phyloP scores from a whole-genome alignment of 2,113 vertebrate species.

The Brachyhypopomus gauderio region DNA sequence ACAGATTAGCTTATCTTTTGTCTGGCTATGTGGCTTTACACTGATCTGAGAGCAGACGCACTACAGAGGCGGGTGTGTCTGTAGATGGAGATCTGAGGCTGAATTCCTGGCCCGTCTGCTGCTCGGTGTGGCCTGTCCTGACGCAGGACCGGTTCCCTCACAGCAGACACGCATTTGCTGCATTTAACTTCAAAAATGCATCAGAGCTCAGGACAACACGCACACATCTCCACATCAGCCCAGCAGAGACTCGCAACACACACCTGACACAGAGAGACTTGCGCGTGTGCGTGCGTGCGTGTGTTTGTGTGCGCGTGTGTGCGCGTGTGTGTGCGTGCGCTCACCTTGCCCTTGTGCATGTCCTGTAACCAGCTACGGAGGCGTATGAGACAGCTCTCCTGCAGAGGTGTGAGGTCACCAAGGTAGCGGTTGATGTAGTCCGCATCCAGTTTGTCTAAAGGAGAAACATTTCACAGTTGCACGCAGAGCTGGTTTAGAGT shows the following conservation, averaged over 20 bases:
- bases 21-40: too few species aligned
- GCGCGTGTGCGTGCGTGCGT: too few species aligned
- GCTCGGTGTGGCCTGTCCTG: too few species aligned
- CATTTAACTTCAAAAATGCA: neutral
- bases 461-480: constrained; percentile 25
- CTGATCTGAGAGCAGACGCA: neutral
- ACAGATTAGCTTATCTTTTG: too few species aligned
- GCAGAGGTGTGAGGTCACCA: constrained; percentile 91
- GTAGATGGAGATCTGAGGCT: too few species aligned
- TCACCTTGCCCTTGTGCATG: constrained; percentile 94
- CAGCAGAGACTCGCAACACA: neutral
- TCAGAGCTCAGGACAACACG: neutral
- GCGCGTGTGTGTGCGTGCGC: constrained; percentile 22
- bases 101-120: too few species aligned
- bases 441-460: constrained; percentile 89
- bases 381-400: constrained; percentile 95
- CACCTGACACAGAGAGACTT: too few species aligned
- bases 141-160: neutral
- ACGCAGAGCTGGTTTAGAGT: neutral
- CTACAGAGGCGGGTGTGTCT: neutral
- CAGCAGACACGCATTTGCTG: neutral
- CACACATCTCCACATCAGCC: neutral
- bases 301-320: neutral
- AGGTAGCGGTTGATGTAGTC: constrained; percentile 97
- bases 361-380: constrained; percentile 96